phyloP scores from a whole-genome alignment of 2,888 invertebrate genomes.

The Dioctria rufipes region DNA sequence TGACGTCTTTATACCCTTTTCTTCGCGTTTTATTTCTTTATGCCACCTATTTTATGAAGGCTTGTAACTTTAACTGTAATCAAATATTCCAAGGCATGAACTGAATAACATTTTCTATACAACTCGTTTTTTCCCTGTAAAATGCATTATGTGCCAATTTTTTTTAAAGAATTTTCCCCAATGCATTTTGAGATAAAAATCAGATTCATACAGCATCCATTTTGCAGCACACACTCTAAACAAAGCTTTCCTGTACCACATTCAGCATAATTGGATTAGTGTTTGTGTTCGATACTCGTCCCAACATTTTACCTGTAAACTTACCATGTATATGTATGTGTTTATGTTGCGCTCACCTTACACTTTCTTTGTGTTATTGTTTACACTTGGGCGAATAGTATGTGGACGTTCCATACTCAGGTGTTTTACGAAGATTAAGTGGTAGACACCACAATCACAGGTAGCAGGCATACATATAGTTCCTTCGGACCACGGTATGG shows the following conservation, averaged over 20 bases:
- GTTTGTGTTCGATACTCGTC: background rate
- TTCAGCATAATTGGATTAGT: background rate
- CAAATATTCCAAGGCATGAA: background rate
- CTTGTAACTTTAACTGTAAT: background rate
- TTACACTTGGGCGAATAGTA: background rate
- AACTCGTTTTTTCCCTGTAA: background rate
- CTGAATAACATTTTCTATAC: background rate
- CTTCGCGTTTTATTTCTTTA: background rate
- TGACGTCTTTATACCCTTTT: conserved; percentile 38
- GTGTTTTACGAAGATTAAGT: conserved; percentile 3
- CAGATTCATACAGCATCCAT: conserved; percentile 39
- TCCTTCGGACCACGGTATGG: conserved; percentile 20
- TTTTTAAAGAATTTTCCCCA: conserved; percentile 1
- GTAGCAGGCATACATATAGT: background rate
- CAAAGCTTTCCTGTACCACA: conserved; percentile 10
- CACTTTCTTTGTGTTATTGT: conserved; percentile 16
- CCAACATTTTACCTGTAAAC: conserved; percentile 9
- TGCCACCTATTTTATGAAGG: background rate
- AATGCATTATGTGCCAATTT: background rate
- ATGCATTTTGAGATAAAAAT: background rate
- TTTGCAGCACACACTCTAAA: conserved; percentile 33
- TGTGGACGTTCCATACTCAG: background rate
- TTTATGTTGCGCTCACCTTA: conserved; percentile 23
- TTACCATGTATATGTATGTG: too few relatives aligned
- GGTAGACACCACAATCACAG: conserved; percentile 8